Percentiles rank a stretch among this genome's conserved stretches.
phyloP scores from a whole-genome alignment of 2,888 invertebrate species.

The Trachelus tabidus region DNA sequence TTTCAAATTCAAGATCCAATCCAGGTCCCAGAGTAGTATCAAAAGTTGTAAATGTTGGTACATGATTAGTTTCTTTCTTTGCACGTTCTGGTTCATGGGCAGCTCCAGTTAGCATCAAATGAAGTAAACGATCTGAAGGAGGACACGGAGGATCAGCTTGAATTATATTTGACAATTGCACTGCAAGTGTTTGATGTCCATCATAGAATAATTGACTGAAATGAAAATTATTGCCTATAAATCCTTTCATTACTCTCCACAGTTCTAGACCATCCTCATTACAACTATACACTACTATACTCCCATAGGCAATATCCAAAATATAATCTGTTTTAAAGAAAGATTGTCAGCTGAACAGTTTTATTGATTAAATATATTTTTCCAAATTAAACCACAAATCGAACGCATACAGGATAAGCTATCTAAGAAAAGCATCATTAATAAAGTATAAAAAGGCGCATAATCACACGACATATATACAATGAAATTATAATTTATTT shows the following conservation, averaged over 20 bases:
- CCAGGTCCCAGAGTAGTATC: conserved; percentile 79
- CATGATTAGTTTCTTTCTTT: conserved; percentile 70
- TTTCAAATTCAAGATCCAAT: conserved; percentile 93
- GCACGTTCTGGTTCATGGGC: conserved; percentile 82
- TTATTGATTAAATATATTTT: background rate
- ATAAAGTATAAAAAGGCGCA: background rate
- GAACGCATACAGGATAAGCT: conserved; percentile 1
- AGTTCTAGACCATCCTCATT: background rate
- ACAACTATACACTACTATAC: background rate
- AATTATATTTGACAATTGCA: conserved; percentile 83
- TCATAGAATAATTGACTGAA: conserved; percentile 96
- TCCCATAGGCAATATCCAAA: background rate
- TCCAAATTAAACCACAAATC: conserved; percentile 1
- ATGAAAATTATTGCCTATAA: conserved; percentile 28
- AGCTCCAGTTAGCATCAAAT: conserved; percentile 86
- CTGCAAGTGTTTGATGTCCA: conserved; percentile 93
- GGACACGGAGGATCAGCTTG: conserved; percentile 95
- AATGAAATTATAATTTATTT: conserved; percentile 4
- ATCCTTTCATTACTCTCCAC: background rate
- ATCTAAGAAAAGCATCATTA: background rate
- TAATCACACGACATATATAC: background rate
- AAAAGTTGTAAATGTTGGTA: conserved; percentile 71
- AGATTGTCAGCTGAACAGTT: background rate
- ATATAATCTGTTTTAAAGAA: background rate
- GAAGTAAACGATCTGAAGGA: conserved; percentile 92